Evolutionary conservation across 2,888 invertebrate genomes (phyloP).

Genomic region (Nemurella pictetii): DNA sequence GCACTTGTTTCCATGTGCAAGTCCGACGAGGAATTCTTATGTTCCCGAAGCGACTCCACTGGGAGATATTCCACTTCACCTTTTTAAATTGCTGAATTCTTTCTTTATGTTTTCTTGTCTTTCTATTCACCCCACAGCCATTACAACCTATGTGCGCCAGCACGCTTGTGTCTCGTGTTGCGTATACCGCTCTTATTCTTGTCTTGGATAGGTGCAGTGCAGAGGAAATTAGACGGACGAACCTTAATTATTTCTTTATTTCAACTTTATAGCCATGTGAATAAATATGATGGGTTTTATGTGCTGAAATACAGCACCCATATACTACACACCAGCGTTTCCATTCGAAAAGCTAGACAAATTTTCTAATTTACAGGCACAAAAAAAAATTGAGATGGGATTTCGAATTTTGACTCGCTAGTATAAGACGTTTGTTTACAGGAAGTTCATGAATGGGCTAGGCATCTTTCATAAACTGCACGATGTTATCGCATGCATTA

Average conservation of each 20-base stretch:
- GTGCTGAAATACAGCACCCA: not conserved
- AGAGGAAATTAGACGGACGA: not conserved
- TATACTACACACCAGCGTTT: not conserved
- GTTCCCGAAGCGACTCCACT: constrained; percentile 33
- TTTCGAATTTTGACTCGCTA: no score
- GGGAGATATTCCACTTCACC: constrained; percentile 48
- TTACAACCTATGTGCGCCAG: constrained; percentile 21
- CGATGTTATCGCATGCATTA: not conserved
- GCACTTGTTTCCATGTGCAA: constrained; percentile 26
- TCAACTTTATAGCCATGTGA: not conserved
- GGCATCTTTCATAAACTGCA: not conserved
- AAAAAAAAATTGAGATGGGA: not conserved
- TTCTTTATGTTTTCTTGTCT: constrained; percentile 42
- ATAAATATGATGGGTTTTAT: not conserved
- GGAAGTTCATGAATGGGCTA: not conserved
- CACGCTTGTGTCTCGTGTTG: not conserved
- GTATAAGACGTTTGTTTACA: not conserved
- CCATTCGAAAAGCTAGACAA: not conserved
- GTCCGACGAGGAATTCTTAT: constrained; percentile 29
- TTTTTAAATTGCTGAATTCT: constrained; percentile 48
- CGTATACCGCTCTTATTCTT: not conserved
- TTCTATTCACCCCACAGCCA: constrained; percentile 25
- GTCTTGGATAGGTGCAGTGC: not conserved
- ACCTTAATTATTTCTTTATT: not conserved
- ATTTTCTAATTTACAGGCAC: not conserved